phyloP scores from a whole-genome alignment of 2,797 vertebrate species.

The Gadopsis bispinosus region DNA sequence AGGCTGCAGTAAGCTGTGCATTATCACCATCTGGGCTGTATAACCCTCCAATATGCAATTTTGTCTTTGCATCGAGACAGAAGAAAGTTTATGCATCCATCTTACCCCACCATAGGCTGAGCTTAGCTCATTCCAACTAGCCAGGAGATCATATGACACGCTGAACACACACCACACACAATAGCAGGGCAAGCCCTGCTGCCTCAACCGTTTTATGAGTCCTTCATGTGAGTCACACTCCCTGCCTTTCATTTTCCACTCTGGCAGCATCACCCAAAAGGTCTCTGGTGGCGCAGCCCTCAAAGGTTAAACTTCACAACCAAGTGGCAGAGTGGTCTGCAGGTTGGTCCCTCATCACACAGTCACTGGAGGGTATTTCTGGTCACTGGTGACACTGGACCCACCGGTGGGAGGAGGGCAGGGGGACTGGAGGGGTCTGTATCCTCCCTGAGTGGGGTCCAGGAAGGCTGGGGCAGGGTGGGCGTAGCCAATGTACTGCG shows the following conservation, averaged over 20 bases:
- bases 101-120: slow-evolving; percentile 37
- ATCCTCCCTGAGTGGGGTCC: slow-evolving; percentile 90
- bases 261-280: slow-evolving; percentile 42
- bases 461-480: slow-evolving; percentile 88
- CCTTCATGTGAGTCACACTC: slow-evolving; percentile 74
- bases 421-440: slow-evolving; percentile 93
- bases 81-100: slow-evolving; percentile 56
- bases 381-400: slow-evolving; percentile 87
- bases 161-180: slow-evolving; percentile 68
- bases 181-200: slow-evolving; percentile 58
- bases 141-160: slow-evolving; percentile 62
- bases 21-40: slow-evolving; percentile 53
- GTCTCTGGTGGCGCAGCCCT: slow-evolving; percentile 56
- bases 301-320: slow-evolving; percentile 62
- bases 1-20: slow-evolving; percentile 45
- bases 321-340: slow-evolving; percentile 60
- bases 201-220: slow-evolving; percentile 67
- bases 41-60: slow-evolving; percentile 44
- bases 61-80: slow-evolving; percentile 52
- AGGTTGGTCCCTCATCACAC: slow-evolving; percentile 85
- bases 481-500: slow-evolving; percentile 94
- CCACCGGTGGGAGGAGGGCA: slow-evolving; percentile 85
- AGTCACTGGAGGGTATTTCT: slow-evolving; percentile 95
- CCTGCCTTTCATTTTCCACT: slow-evolving; percentile 40
- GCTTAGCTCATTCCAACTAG: slow-evolving; percentile 60